Conservation (phyloP, 2,888 invertebrate species). For the Drosophila aldrichi region DNA sequence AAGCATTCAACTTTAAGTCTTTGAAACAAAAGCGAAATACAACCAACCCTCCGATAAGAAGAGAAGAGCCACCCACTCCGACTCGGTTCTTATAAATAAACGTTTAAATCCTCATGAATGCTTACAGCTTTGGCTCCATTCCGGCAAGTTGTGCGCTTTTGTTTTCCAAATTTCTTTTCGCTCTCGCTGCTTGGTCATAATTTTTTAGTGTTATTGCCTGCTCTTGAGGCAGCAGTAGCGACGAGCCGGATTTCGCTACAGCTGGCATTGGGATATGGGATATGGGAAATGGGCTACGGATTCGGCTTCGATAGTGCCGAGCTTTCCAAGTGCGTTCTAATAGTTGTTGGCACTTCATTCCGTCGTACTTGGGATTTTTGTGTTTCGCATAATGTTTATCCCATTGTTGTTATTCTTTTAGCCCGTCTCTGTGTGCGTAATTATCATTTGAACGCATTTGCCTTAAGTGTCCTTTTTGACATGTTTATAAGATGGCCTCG, state of each 20-base stretch:
- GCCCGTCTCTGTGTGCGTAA: slow-evolving; percentile 53
- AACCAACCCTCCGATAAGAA: slow-evolving; percentile 4
- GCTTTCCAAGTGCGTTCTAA: slow-evolving; percentile 74
- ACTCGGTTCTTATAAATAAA: slow-evolving; percentile 74
- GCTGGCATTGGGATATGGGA: slow-evolving; percentile 8
- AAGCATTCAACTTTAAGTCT: slow-evolving; percentile 61
- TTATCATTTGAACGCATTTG: slow-evolving; percentile 80
- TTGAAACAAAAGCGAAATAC: slow-evolving; percentile 37
- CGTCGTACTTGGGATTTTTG: slow-evolving; percentile 39
- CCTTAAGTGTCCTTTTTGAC: slow-evolving; percentile 80
- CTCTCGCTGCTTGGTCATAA: slow-evolving; percentile 75
- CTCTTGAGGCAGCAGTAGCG: slow-evolving; percentile 50
- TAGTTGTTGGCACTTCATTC: slow-evolving; percentile 79
- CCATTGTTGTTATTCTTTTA: slow-evolving; percentile 48
- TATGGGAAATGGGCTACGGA: not conserved
- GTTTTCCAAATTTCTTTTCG: slow-evolving; percentile 74
- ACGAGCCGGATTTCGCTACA: slow-evolving; percentile 56
- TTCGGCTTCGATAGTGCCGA: slow-evolving; percentile 52
- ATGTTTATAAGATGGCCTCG: slow-evolving; percentile 75
- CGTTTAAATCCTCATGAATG: slow-evolving; percentile 82
- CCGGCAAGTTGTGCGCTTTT: slow-evolving; percentile 74
- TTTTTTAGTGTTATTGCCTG: slow-evolving; percentile 83
- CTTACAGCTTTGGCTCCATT: slow-evolving; percentile 81
- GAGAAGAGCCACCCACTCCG: not conserved
- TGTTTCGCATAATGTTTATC: slow-evolving; percentile 48